Conservation (phyloP, 2,113 vertebrate species). For the Cyprinus carpio region DNA sequence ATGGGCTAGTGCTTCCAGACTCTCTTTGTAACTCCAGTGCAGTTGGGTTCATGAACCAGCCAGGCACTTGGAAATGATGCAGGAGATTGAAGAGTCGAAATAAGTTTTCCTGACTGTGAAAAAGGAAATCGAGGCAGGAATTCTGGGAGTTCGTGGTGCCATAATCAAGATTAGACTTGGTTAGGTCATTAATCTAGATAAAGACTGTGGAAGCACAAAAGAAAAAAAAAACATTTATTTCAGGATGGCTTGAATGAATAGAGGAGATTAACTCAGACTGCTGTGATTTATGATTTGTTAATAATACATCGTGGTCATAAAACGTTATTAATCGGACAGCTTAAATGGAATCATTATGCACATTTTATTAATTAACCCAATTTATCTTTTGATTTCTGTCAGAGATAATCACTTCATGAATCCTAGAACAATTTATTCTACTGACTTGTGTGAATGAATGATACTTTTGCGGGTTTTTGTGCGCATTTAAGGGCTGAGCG, state of each 20-base stretch:
- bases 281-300: conserved; percentile 51
- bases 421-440: conserved; percentile 26
- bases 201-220: conserved; percentile 33
- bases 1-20: conserved; percentile 8
- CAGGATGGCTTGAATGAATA: conserved; percentile 55
- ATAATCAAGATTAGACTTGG: conserved; percentile 66
- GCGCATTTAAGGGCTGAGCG: conserved; percentile 47
- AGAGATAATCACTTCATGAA: conserved; percentile 21
- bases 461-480: conserved; percentile 8
- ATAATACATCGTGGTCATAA: conserved; percentile 37
- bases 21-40: conserved; percentile 13
- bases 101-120: conserved; percentile 58
- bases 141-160: conserved; percentile 43
- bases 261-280: conserved; percentile 62
- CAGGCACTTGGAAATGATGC: conserved; percentile 37
- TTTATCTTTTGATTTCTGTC: conserved; percentile 60
- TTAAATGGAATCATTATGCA: conserved; percentile 52
- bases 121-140: conserved; percentile 55
- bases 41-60: conserved; percentile 44
- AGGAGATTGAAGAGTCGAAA: conserved; percentile 52
- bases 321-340: conserved; percentile 43
- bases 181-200: conserved; percentile 68
- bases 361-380: conserved; percentile 60
- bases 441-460: conserved; percentile 3
- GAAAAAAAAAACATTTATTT: conserved; percentile 45